A percentile compares a stretch with the other conserved stretches of the same genome.
Evolutionary conservation across 2,797 vertebrate species (phyloP).

Genomic region (Urophycis tenuis): DNA sequence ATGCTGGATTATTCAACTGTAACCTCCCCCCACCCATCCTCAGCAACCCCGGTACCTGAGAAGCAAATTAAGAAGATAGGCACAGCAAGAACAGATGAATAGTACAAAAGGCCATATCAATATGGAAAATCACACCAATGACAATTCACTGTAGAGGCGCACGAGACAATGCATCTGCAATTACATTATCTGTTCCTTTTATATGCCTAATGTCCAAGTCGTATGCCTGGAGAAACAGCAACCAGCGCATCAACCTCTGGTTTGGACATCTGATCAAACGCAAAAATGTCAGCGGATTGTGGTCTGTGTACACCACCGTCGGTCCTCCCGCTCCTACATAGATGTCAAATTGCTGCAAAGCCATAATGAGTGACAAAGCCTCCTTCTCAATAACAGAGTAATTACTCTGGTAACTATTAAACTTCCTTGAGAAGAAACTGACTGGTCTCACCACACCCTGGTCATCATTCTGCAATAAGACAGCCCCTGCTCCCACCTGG

Average conservation of each 20-base stretch:
- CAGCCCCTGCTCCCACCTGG: no score
- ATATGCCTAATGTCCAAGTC: constrained; percentile 5
- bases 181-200: background rate
- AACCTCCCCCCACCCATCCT: background rate
- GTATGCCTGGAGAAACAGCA: constrained; percentile 9
- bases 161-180: constrained; percentile 2
- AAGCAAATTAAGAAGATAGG: background rate
- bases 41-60: constrained; percentile 1
- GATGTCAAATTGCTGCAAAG: background rate
- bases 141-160: no score
- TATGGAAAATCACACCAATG: no score
- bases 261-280: background rate
- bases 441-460: background rate
- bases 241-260: constrained; percentile 14
- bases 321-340: constrained; percentile 12
- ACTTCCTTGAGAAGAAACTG: background rate
- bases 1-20: no score
- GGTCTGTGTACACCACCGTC: background rate
- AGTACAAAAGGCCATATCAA: background rate
- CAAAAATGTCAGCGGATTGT: constrained; percentile 11
- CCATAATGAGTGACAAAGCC: background rate
- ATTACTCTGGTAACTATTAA: background rate
- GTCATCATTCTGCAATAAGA: background rate
- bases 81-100: background rate
- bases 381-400: background rate